Percentiles rank a stretch among this genome's conserved stretches.
Evolutionary conservation across 1,140 invertebrate species (phyloP).

Genomic region (Brachionus angularis): DNA sequence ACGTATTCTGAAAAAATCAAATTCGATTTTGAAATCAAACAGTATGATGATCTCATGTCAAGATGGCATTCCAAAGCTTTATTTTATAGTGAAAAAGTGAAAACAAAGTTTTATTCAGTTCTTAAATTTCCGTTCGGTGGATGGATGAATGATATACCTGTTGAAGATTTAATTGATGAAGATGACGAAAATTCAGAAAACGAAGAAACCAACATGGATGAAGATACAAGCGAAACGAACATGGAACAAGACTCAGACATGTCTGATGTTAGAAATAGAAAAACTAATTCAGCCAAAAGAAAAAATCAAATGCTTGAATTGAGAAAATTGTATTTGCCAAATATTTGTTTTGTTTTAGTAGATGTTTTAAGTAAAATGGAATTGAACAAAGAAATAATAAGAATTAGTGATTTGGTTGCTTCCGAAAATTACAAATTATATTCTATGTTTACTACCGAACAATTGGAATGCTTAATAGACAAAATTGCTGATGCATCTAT

Average conservation of each 20-base stretch:
- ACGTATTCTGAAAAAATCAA: slow-evolving; percentile 82
- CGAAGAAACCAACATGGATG: not conserved
- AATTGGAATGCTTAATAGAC: slow-evolving; percentile 18
- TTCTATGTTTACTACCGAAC: slow-evolving; percentile 48
- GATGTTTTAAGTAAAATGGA: slow-evolving; percentile 72
- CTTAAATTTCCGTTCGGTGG: slow-evolving; percentile 41
- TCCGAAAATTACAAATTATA: slow-evolving; percentile 73
- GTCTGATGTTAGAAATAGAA: slow-evolving; percentile 57
- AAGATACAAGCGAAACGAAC: not conserved
- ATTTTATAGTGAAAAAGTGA: slow-evolving; percentile 6
- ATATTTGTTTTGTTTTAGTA: slow-evolving; percentile 70
- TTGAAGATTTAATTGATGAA: not conserved
- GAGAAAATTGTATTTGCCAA: slow-evolving; percentile 73
- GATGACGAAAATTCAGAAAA: not conserved
- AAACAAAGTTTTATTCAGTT: slow-evolving; percentile 24
- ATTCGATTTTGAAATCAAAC: slow-evolving; percentile 73
- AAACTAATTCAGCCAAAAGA: no score
- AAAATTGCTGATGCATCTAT: slow-evolving; percentile 43
- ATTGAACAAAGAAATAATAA: slow-evolving; percentile 71
- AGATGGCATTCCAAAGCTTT: slow-evolving; percentile 65
- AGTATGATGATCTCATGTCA: slow-evolving; percentile 70
- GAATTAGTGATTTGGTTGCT: slow-evolving; percentile 73
- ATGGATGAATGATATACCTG: slow-evolving; percentile 25
- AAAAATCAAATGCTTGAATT: slow-evolving; percentile 68
- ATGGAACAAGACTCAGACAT: slow-evolving; percentile 10